Evolutionary conservation across 2,113 vertebrate genomes (phyloP), one percentile per base, ranked within the genome.

Genomic region (Rhodinocichla rosea): DNA sequence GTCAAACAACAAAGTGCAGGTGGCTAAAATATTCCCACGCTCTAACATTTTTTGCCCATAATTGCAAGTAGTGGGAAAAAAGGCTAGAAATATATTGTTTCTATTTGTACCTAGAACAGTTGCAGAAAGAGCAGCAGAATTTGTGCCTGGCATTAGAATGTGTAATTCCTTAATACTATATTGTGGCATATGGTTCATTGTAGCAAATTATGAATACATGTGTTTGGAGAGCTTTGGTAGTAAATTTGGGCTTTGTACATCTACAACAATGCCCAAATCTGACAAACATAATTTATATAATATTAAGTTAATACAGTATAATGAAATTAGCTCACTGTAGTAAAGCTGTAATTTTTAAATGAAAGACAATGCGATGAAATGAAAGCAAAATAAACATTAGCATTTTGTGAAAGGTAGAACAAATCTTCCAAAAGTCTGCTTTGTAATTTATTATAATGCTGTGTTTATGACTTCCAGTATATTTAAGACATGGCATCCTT

Each of bases 231-330:
- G 97, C 94, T 65, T 75, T 87, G 89, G 97, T 85, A 95, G 97
- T 98, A 98, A 98, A 98, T 98, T 97, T 96, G 95, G 96, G 90
- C 89, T 97, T 87, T 94, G 95, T 90, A 95, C 92, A 77, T 97
- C 97, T 77, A 45, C 92, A 96, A 97, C 97, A 97, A 96, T 97
- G 93, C 96, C 90, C 95, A 94, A 95, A 97, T 97, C 96, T 98
- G 98, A 98, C 97, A 96, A 80, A 93, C 19, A 60, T 97, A 97
- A 98, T 98, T 98, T 98, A 98, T 97, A 94, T 95, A 98, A 98
- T 98, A 98, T 98, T 97, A 97, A 97, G 89, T 97, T 98, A 97
- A 98, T 98, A 96, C 97, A 92, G 96, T 95, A 98, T 98, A 98
- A 98, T 94, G 96, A 98, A 98, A 98, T 98, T 98, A 98, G 95